These are phyloP conservation scores for Pygathrix nemaeus DNA, from an alignment of 2,113 vertebrate species.

Conservation along the genomic window DNA sequence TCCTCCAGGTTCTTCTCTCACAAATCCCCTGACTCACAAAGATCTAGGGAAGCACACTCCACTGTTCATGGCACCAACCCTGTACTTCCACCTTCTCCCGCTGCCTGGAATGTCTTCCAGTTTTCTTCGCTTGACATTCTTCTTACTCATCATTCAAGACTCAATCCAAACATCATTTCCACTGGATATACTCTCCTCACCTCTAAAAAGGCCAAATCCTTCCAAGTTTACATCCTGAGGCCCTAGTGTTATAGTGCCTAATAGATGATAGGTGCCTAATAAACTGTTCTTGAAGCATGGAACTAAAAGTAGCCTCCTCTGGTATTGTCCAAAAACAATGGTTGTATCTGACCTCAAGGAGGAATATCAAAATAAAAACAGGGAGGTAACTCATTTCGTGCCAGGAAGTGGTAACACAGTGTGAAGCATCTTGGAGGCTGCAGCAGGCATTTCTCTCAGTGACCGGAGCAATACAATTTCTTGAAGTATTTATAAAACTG, in stretches of 20 bases:
- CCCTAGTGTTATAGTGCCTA: neutral
- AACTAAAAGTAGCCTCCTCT: neutral
- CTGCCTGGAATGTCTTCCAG: neutral
- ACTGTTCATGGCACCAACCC: no score
- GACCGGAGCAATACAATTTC: neutral
- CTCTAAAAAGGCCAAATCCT: neutral
- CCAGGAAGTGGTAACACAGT: neutral
- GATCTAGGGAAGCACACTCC: neutral
- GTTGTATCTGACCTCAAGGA: neutral
- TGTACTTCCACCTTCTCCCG: neutral
- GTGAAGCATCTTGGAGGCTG: neutral
- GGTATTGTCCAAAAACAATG: neutral
- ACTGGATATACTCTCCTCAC: neutral
- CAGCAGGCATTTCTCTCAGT: neutral
- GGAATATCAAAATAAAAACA: neutral
- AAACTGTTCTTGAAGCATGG: neutral
- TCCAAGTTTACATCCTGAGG: neutral
- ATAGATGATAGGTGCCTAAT: neutral
- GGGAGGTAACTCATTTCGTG: neutral
- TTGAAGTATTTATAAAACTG: neutral
- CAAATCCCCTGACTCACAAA: neutral
- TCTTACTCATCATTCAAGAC: neutral
- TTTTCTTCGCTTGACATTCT: neutral
- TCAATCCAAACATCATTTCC: neutral
- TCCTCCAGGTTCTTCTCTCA: neutral